Evolutionary conservation across 2,113 vertebrate genomes (phyloP).

Genomic region (Muntiacus reevesi): DNA sequence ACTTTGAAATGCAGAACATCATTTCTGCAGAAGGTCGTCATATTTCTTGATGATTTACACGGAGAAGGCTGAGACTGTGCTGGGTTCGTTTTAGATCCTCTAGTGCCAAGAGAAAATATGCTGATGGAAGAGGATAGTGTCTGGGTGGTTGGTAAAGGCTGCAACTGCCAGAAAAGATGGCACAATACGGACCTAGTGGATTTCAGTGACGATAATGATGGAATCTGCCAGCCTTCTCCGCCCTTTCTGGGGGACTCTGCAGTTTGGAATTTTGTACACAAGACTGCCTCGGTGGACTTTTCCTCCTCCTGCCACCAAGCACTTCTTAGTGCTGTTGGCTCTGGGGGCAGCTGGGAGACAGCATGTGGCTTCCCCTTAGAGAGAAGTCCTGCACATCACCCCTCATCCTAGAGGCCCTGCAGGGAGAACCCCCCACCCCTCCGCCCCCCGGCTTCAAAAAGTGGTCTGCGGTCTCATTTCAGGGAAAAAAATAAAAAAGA

Average conservation of each 20-base stretch:
- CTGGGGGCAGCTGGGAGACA: not conserved
- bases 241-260: not conserved
- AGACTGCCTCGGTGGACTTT: not conserved
- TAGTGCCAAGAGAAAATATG: slow-evolving; percentile 68
- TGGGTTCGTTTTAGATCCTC: slow-evolving; percentile 55
- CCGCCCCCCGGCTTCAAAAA: not conserved
- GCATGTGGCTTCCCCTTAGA: not conserved
- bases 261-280: not conserved
- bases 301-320: not conserved
- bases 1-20: slow-evolving; percentile 55
- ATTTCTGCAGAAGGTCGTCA: slow-evolving; percentile 69
- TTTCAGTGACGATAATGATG: not conserved
- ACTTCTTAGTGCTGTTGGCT: not conserved
- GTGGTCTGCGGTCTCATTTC: not conserved
- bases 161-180: not conserved
- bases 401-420: not conserved
- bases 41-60: slow-evolving; percentile 76
- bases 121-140: slow-evolving; percentile 63
- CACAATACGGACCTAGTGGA: not conserved
- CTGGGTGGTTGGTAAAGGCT: not conserved
- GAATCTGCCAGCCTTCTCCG: not conserved
- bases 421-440: fast-evolving
- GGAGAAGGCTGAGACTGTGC: slow-evolving; percentile 52
- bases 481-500: not conserved
- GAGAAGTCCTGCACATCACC: not conserved